phyloP scores from a whole-genome alignment of 1,140 invertebrate species.

The Penaeus japonicus region DNA sequence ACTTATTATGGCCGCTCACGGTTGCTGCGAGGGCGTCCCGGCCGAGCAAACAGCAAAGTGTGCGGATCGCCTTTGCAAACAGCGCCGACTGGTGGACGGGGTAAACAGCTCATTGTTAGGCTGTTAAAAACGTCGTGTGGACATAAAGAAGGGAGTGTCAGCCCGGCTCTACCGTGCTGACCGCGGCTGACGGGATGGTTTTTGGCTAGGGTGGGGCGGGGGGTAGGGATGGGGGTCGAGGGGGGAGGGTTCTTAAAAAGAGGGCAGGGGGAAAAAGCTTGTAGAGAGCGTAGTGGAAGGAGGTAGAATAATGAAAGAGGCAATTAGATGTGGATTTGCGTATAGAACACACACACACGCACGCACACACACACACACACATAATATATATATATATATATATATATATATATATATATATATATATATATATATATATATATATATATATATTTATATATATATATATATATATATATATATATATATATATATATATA shows the following conservation, averaged over 20 bases:
- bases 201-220: not conserved
- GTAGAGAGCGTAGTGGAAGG: not conserved
- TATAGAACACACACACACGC: too few species aligned
- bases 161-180: constrained; percentile 37
- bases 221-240: not conserved
- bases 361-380: too few species aligned
- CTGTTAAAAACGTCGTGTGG: constrained; percentile 34
- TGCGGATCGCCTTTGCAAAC: constrained; percentile 43
- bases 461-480: too few species aligned
- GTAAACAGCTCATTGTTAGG: constrained; percentile 30
- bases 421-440: too few species aligned
- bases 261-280: not conserved
- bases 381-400: too few species aligned
- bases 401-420: too few species aligned
- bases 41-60: constrained; percentile 27
- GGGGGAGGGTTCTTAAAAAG: not conserved
- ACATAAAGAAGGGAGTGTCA: constrained; percentile 47
- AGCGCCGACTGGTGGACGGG: constrained; percentile 7
- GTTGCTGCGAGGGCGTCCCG: not conserved
- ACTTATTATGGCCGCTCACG: constrained; percentile 50
- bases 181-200: not conserved
- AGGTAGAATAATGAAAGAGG: not conserved
- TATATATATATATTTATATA: too few species aligned
- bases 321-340: too few species aligned
- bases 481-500: too few species aligned